Evolutionary conservation across 2,888 invertebrate genomes (phyloP).

Genomic region (Nematopogon swammerdamellus): DNA sequence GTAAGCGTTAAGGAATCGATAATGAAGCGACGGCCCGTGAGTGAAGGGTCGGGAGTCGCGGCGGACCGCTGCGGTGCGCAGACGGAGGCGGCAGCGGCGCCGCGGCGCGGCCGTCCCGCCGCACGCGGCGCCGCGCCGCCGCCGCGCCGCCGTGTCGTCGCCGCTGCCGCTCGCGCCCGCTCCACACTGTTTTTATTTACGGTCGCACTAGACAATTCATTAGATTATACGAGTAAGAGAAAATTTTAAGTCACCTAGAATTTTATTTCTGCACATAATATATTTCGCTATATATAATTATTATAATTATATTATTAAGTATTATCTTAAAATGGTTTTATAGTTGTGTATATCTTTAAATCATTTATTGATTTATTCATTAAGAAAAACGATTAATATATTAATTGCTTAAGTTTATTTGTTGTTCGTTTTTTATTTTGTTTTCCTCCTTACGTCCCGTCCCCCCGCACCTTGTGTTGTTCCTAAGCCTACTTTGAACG

Average conservation of each 20-base stretch:
- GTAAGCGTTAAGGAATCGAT: neutral
- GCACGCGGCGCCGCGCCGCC: neutral
- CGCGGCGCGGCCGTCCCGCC: neutral
- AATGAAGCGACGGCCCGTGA: too few relatives aligned
- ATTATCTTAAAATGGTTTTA: conserved; percentile 53
- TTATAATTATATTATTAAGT: conserved; percentile 56
- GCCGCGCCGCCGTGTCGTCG: neutral
- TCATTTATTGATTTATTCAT: conserved; percentile 56
- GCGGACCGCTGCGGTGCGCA: neutral
- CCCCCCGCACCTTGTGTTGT: conserved; percentile 29
- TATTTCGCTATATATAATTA: conserved; percentile 58
- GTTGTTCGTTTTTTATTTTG: conserved; percentile 47
- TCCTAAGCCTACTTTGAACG: conserved; percentile 11
- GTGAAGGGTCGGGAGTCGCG: too few relatives aligned
- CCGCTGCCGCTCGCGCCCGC: neutral
- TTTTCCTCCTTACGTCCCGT: conserved; percentile 27
- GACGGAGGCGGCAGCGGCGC: neutral
- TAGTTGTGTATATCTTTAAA: conserved; percentile 57
- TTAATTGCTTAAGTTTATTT: conserved; percentile 56
- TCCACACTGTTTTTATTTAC: neutral
- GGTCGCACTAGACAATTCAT: conserved; percentile 44
- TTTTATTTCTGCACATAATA: conserved; percentile 59
- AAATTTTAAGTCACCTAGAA: conserved; percentile 56
- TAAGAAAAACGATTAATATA: conserved; percentile 57
- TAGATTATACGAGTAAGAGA: conserved; percentile 53